Evolutionary conservation across 1,140 invertebrate species (phyloP).

Genomic region (Phymastichus coffea): DNA sequence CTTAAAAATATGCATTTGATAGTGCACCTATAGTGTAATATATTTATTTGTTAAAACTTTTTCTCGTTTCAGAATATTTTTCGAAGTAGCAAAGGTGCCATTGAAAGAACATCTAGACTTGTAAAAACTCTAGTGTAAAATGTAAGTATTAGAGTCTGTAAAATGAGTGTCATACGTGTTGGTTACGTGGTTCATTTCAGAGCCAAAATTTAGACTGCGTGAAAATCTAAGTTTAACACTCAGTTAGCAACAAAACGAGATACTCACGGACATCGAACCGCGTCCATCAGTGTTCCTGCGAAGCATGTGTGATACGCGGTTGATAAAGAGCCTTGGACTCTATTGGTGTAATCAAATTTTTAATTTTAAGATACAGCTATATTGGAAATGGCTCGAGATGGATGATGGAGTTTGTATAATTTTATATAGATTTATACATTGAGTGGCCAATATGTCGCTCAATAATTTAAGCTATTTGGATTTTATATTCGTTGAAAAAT

Average conservation of each 20-base stretch:
- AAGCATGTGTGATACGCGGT: constrained; percentile 25
- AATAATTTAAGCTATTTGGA: constrained; percentile 37
- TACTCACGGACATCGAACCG: constrained; percentile 9
- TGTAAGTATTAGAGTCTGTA: constrained; percentile 26
- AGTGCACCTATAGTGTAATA: too few relatives aligned
- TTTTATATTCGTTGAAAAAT: constrained; percentile 45
- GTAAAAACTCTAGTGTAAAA: constrained; percentile 10
- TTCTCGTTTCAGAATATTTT: constrained; percentile 71
- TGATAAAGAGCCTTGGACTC: constrained; percentile 21
- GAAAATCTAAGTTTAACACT: too few relatives aligned
- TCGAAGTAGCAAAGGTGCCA: constrained; percentile 75
- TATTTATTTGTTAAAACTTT: background rate
- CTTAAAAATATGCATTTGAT: too few relatives aligned
- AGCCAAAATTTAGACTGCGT: constrained; percentile 13
- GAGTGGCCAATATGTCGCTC: constrained; percentile 15
- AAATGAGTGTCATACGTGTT: background rate
- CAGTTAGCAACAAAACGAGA: too few relatives aligned
- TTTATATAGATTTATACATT: constrained; percentile 16
- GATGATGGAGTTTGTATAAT: constrained; percentile 20
- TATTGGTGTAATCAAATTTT: constrained; percentile 7
- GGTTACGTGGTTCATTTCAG: constrained; percentile 11
- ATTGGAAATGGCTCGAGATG: constrained; percentile 10
- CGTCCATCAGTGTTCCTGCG: constrained; percentile 6
- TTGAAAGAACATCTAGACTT: constrained; percentile 51
- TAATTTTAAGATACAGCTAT: constrained; percentile 7